Evolutionary conservation across 2,888 invertebrate species (phyloP).

Genomic region (Spialia ferax): DNA sequence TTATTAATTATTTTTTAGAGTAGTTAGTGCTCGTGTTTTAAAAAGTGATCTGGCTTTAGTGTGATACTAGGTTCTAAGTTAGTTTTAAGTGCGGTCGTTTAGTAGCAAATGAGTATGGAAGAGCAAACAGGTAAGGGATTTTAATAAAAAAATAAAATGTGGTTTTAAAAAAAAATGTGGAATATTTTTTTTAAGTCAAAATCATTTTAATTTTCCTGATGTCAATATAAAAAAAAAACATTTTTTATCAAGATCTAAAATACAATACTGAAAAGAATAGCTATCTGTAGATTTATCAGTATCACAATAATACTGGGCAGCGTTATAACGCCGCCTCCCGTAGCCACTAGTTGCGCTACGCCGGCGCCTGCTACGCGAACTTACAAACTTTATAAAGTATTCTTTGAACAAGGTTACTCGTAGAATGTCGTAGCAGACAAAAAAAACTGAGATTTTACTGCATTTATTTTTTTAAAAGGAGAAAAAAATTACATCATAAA

Average conservation of each 20-base stretch:
- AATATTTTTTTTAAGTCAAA: neutral
- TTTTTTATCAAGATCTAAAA: too few relatives aligned
- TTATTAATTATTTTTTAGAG: conserved; percentile 35
- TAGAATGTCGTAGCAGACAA: neutral
- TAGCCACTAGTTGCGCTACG: conserved; percentile 35
- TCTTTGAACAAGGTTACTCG: neutral
- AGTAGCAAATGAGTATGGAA: conserved; percentile 62
- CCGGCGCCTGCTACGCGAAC: conserved; percentile 23
- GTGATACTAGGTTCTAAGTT: conserved; percentile 80
- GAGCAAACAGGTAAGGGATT: conserved; percentile 69
- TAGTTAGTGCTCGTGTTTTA: conserved; percentile 37
- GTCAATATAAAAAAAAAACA: too few relatives aligned
- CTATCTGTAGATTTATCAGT: too few relatives aligned
- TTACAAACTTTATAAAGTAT: neutral
- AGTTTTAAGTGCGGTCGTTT: conserved; percentile 53
- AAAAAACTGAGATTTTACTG: neutral
- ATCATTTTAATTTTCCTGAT: too few relatives aligned
- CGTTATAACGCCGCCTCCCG: neutral
- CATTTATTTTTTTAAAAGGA: too few relatives aligned
- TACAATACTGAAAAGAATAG: too few relatives aligned
- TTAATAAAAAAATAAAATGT: too few relatives aligned
- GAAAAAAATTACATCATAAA: too few relatives aligned
- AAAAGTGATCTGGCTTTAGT: conserved; percentile 57
- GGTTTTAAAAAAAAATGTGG: neutral
- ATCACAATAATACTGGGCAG: neutral